A percentile compares a stretch with the other conserved stretches of the same genome.
These are phyloP conservation scores for Hypotaenidia philippensis DNA, from an alignment of 2,797 vertebrate genomes.

Conservation along the genomic window DNA sequence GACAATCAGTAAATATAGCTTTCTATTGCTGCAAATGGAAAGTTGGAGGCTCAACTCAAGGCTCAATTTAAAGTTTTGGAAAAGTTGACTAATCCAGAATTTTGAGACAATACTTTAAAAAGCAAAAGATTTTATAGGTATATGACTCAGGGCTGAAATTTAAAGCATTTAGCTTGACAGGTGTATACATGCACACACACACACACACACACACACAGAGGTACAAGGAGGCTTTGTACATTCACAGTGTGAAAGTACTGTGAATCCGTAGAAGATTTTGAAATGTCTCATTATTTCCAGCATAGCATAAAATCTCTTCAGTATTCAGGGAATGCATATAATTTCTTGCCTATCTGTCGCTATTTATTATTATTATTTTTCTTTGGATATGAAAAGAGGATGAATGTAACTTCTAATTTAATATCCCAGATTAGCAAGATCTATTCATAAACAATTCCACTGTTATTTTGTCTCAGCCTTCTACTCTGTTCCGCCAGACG, in stretches of 20 bases:
- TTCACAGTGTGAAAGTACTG: neutral
- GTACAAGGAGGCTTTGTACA: neutral
- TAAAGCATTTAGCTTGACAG: conserved; percentile 20
- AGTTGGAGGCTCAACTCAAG: conserved; percentile 1
- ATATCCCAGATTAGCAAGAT: neutral
- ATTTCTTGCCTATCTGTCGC: neutral
- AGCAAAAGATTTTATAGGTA: conserved; percentile 13
- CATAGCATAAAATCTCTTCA: neutral
- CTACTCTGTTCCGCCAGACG: neutral
- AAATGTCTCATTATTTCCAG: neutral
- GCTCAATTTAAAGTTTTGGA: conserved; percentile 29
- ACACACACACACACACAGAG: neutral
- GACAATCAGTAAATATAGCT: neutral
- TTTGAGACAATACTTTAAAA: conserved; percentile 41
- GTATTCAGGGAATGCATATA: neutral
- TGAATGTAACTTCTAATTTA: neutral
- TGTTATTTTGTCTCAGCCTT: neutral
- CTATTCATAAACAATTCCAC: neutral
- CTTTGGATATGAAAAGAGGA: neutral
- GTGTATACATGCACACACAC: neutral
- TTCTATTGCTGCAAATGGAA: neutral
- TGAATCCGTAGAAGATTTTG: neutral
- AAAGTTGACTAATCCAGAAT: conserved; percentile 40
- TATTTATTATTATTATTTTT: neutral
- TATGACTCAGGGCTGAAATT: conserved; percentile 28